Evolutionary conservation across 2,113 vertebrate species (phyloP).

Genomic region (Raja brachyura): DNA sequence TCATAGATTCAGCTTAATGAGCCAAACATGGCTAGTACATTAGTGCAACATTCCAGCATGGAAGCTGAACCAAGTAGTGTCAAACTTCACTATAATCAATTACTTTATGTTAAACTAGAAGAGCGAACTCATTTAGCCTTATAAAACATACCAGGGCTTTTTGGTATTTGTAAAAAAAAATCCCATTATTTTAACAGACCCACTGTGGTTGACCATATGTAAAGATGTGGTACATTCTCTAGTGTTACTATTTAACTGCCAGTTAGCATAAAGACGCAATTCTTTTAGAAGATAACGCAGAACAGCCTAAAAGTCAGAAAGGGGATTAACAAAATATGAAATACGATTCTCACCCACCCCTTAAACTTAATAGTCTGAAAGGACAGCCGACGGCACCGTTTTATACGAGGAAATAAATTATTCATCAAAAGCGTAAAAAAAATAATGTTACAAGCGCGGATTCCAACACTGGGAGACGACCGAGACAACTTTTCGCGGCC

Average conservation of each 20-base stretch:
- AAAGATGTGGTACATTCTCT: not conserved
- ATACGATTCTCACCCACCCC: not conserved
- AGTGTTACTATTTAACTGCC: not conserved
- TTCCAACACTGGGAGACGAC: not conserved
- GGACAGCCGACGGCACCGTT: not conserved
- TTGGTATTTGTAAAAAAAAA: not conserved
- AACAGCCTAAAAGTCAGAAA: not conserved
- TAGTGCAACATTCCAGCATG: not conserved
- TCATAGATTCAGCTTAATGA: not conserved
- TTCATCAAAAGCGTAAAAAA: not conserved
- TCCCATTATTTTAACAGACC: not conserved
- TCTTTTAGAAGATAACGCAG: not conserved
- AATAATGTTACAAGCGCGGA: not conserved
- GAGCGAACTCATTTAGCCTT: not conserved
- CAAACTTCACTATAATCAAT: not conserved
- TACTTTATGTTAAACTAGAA: too few relatives aligned
- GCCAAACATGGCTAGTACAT: not conserved
- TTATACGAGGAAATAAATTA: too few relatives aligned
- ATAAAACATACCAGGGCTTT: not conserved
- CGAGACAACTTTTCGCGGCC: constrained; percentile 16
- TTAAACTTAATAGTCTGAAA: not conserved
- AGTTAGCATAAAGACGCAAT: not conserved
- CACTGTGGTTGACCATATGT: not conserved
- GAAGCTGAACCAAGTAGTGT: not conserved
- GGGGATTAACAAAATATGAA: not conserved